Conservation (phyloP, 2,888 invertebrate genomes). For the Elegia similella region DNA sequence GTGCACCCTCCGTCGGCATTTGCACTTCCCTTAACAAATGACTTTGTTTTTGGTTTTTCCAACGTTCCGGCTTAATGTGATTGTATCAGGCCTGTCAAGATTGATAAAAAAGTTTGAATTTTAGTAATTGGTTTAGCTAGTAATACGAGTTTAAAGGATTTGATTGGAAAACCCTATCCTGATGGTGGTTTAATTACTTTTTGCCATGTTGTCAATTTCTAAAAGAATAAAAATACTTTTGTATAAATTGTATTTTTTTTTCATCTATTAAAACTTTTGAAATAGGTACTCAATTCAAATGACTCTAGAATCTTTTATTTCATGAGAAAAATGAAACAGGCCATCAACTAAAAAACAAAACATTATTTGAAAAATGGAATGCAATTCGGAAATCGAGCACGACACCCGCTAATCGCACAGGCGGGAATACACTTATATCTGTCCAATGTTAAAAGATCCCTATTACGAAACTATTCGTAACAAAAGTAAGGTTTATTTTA, state of each 20-base stretch:
- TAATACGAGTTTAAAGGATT: too few relatives aligned
- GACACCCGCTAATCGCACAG: constrained; percentile 42
- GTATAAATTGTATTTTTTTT: too few relatives aligned
- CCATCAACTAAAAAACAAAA: constrained; percentile 26
- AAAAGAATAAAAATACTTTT: too few relatives aligned
- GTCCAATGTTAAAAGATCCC: constrained; percentile 36
- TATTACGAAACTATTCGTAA: constrained; percentile 28
- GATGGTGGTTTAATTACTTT: too few relatives aligned
- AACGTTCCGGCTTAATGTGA: background rate
- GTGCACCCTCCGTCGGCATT: constrained; percentile 33
- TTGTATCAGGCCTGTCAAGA: background rate
- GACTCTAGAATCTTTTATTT: background rate
- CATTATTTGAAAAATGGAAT: constrained; percentile 42
- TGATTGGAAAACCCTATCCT: too few relatives aligned
- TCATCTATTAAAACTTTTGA: too few relatives aligned
- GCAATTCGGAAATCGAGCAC: constrained; percentile 43
- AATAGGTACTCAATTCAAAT: background rate
- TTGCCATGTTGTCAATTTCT: too few relatives aligned
- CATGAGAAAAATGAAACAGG: background rate
- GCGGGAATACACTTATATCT: constrained; percentile 35
- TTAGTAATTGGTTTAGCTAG: background rate
- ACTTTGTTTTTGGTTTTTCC: constrained; percentile 20
- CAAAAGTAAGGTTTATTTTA: constrained; percentile 33
- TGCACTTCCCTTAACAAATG: constrained; percentile 17
- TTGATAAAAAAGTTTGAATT: background rate